Base-by-base conservation (phyloP, 2,888 invertebrate genomes). In the Phania funesta region DNA sequence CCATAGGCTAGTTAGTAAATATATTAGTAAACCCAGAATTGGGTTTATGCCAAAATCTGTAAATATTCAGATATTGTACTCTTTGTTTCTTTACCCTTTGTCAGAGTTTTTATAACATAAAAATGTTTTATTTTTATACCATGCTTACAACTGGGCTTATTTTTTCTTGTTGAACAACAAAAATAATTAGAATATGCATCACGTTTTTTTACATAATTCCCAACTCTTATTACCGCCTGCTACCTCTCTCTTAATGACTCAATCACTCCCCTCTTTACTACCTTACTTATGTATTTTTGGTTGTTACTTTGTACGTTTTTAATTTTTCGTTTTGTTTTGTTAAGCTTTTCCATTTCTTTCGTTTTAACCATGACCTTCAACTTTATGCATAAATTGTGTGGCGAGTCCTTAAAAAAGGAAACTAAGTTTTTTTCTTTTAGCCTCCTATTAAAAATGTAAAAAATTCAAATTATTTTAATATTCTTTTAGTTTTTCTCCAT, bases 321-420 rank as follows among this genome's bases (percentile, higher is more conserved):
- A 32, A 7, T 56, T 13, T 13, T 35, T 20, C 35, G 38, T 38
- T 58, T 16, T 16, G 9, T 22, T 32, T 50, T 20, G 9, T 65
- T 20, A 32, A 46, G 44, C 20, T 65, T 65, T 50, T 65, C n/a
- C 32, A 35, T 50, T 65, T 65, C n/a, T 35, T 7, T 35, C 35
- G 22, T 65, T 65, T 70, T 56, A 70, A 56, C 20, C 56, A 56
- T 56, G 56, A 70, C 68, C 68, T 70, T 70, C 56, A 70, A 70
- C 56, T 46, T 54, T 20, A 56, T 70, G 68, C 54, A 54, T 54
- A 52, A 29, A 41, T 54, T 68, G 24, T 38, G 13, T 54, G 20
- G 18, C 54, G 44, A 56, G 44, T 16, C 32, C 54, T 56, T 68
- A 56, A 54, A 32, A 44, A 54, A 26, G 29, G 44, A 32, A 56